A percentile compares a stretch with the other conserved stretches of the same genome.
These are phyloP conservation scores for Lampris incognitus DNA, from an alignment of 2,113 vertebrate species.

Conservation along the genomic window DNA sequence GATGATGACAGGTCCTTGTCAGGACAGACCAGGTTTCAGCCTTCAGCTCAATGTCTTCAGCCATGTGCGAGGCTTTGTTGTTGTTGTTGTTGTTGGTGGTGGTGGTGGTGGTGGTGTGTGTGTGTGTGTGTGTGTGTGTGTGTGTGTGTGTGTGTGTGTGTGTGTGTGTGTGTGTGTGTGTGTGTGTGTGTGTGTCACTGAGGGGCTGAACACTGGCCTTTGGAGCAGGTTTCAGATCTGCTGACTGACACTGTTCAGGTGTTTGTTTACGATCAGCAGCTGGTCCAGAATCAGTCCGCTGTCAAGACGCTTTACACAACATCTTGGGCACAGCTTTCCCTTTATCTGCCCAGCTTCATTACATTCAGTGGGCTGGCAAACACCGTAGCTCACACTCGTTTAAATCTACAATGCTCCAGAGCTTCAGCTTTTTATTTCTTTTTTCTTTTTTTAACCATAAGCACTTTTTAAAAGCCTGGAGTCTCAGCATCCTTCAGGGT, in stretches of 20 bases:
- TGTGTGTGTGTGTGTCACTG: background rate
- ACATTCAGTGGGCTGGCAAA: conserved; percentile 50
- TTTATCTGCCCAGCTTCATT: conserved; percentile 60
- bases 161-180: too few species aligned
- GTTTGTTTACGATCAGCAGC: conserved; percentile 69
- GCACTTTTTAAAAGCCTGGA: conserved; percentile 52
- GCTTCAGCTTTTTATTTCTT: conserved; percentile 49
- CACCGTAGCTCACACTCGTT: conserved; percentile 48
- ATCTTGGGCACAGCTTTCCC: conserved; percentile 67
- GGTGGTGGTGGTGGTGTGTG: too few species aligned
- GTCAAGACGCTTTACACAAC: conserved; percentile 25
- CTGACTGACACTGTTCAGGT: conserved; percentile 53
- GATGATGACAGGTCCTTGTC: conserved; percentile 58
- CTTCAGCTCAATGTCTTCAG: conserved; percentile 30
- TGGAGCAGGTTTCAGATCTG: conserved; percentile 59
- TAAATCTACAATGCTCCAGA: conserved; percentile 45
- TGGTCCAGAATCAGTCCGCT: conserved; percentile 59
- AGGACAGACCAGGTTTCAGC: conserved; percentile 49
- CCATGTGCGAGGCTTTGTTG: background rate
- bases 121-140: too few species aligned
- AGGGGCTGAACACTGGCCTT: background rate
- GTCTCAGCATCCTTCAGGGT: conserved; percentile 28
- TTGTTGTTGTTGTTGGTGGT: too few species aligned
- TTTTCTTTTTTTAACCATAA: conserved; percentile 33
- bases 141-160: conserved; percentile 4